Evolutionary conservation across 2,113 vertebrate species (phyloP).

Genomic region (Macquaria australasica): DNA sequence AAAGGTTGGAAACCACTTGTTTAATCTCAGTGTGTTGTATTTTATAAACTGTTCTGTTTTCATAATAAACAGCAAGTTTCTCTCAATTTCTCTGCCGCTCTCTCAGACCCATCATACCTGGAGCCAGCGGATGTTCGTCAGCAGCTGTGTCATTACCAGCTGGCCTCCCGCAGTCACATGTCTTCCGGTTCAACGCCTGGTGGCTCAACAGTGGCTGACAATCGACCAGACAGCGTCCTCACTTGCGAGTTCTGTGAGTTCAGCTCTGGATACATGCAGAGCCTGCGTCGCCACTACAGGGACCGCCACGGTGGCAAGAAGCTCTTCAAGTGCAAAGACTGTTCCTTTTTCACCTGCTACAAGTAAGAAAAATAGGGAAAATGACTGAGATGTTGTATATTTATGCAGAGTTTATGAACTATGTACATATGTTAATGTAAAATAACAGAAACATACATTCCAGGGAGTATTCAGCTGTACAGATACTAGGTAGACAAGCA

Average conservation of each 20-base stretch:
- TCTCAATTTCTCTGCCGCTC: neutral
- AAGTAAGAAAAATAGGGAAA: slow-evolving; percentile 86
- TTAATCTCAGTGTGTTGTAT: neutral
- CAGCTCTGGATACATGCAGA: slow-evolving; percentile 99
- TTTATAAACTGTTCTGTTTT: neutral
- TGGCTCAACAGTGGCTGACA: slow-evolving; percentile 79
- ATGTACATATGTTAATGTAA: neutral
- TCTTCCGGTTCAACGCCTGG: slow-evolving; percentile 83
- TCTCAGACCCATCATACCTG: slow-evolving; percentile 89
- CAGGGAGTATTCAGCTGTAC: neutral
- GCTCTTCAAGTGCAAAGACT: slow-evolving; percentile 99
- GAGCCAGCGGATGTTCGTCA: slow-evolving; percentile 95
- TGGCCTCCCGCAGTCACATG: slow-evolving; percentile 90
- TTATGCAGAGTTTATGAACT: neutral
- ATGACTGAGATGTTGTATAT: neutral
- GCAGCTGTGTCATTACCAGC: slow-evolving; percentile 96
- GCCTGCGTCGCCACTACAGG: slow-evolving; percentile 96
- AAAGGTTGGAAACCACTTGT: neutral
- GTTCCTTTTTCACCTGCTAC: slow-evolving; percentile 98
- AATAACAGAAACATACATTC: too few species aligned
- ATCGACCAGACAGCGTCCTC: slow-evolving; percentile 86
- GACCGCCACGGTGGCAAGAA: slow-evolving; percentile 98
- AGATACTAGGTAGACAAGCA: neutral
- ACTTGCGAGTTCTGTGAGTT: slow-evolving; percentile 99
- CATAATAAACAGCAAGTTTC: neutral